These are phyloP conservation scores for Tenebrio molitor DNA, from an alignment of 1,140 invertebrate genomes.

Conservation along the genomic window DNA sequence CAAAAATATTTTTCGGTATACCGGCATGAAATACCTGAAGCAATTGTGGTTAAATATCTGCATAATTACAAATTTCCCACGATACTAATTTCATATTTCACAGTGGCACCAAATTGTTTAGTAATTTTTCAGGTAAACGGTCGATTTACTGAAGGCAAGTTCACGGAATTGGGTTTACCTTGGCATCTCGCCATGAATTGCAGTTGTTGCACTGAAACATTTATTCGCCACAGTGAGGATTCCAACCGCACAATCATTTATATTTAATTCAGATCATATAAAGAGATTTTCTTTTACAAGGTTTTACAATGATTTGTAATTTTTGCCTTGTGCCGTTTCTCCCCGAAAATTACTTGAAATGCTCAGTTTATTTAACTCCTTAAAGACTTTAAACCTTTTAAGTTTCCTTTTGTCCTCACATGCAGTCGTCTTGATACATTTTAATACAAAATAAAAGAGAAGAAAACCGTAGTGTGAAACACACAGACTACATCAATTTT, in stretches of 20 bases:
- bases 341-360: no score
- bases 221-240: constrained; percentile 6
- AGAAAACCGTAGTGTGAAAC: not conserved
- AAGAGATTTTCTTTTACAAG: no score
- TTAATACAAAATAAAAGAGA: not conserved
- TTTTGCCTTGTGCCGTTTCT: no score
- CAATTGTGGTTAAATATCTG: no score
- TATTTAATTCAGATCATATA: not conserved
- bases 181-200: constrained; percentile 28
- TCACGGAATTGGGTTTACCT: constrained; percentile 11
- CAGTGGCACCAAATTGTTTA: no score
- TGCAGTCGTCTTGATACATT: not conserved
- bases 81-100: no score
- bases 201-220: constrained; percentile 23
- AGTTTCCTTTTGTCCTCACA: not conserved
- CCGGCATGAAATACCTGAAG: no score
- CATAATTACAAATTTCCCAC: no score
- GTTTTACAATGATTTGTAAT: no score
- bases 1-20: no score
- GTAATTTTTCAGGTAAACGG: not conserved
- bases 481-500: constrained; percentile 13
- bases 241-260: constrained; percentile 1
- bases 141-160: constrained; percentile 6
- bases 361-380: no score
- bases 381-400: no score